phyloP scores from a whole-genome alignment of 2,113 vertebrate genomes.

The Trematomus loennbergii region DNA sequence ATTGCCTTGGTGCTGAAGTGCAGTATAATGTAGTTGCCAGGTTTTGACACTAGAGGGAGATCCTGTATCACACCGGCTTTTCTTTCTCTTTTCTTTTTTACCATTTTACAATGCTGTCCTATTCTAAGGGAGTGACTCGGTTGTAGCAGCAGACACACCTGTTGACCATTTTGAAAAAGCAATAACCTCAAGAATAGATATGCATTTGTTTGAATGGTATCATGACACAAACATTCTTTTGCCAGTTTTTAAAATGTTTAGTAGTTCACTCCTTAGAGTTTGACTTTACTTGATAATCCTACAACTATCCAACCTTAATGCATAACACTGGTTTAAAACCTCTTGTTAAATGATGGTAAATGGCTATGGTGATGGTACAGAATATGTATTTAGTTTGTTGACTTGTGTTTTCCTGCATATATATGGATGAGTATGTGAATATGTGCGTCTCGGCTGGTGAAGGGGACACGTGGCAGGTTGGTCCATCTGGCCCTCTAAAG shows the following conservation, averaged over 20 bases:
- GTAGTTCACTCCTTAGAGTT: not conserved
- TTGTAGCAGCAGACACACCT: not conserved
- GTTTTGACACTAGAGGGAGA: conserved; percentile 67
- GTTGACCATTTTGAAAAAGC: not conserved
- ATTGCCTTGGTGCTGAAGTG: conserved; percentile 60
- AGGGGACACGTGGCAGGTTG: conserved; percentile 55
- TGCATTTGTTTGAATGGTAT: not conserved
- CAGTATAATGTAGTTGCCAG: conserved; percentile 41
- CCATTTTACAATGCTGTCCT: not conserved
- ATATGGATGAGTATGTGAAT: not conserved
- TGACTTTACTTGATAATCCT: not conserved
- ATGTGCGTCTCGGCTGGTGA: conserved; percentile 41
- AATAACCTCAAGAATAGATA: conserved; percentile 1
- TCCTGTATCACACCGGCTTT: conserved; percentile 35
- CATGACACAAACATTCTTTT: too few relatives aligned
- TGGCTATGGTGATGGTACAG: not conserved
- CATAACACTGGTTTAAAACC: not conserved
- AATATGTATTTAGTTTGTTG: conserved; percentile 15
- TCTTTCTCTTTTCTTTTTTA: too few relatives aligned
- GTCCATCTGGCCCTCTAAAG: conserved; percentile 69
- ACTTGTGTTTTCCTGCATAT: not conserved
- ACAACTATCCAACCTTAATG: not conserved
- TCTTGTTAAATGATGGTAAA: not conserved
- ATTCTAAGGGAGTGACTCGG: not conserved
- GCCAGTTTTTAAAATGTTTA: not conserved